phyloP scores from a whole-genome alignment of 1,140 invertebrate species.

The Hesperophylax magnus region DNA sequence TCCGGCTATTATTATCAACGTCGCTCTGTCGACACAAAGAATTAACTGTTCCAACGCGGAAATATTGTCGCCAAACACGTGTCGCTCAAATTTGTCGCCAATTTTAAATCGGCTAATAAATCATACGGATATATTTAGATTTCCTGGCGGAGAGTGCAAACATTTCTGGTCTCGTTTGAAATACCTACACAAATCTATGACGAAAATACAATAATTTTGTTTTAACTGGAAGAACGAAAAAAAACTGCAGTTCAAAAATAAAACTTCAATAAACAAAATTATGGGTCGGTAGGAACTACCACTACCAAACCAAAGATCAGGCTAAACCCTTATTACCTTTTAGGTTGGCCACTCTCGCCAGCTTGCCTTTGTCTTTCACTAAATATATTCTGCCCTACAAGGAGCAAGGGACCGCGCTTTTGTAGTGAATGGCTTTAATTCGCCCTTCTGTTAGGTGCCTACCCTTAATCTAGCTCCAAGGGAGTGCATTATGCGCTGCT shows the following conservation, averaged over 20 bases:
- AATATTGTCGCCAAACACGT: conserved; percentile 1
- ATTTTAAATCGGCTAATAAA: conserved; percentile 18
- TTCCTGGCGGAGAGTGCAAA: too few relatives aligned
- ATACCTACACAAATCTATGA: too few relatives aligned
- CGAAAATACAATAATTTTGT: too few relatives aligned
- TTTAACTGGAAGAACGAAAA: too few relatives aligned
- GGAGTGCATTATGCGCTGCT: conserved; percentile 27
- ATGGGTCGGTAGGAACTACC: too few relatives aligned
- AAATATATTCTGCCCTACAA: conserved; percentile 3
- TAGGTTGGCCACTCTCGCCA: background rate
- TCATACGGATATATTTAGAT: background rate
- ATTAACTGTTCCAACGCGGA: background rate
- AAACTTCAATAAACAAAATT: too few relatives aligned
- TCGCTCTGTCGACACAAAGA: background rate
- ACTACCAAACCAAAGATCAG: too few relatives aligned
- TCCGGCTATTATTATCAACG: background rate
- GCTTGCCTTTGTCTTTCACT: conserved; percentile 1
- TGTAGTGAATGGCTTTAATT: conserved; percentile 11
- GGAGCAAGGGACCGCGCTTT: background rate
- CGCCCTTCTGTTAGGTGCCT: conserved; percentile 6
- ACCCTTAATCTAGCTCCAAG: background rate
- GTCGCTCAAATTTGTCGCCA: conserved; percentile 19
- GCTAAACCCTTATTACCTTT: too few relatives aligned
- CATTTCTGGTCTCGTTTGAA: too few relatives aligned
- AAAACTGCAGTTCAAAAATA: too few relatives aligned